Conservation (phyloP, 2,797 vertebrate species). For the Halcyon smyrnensis region DNA sequence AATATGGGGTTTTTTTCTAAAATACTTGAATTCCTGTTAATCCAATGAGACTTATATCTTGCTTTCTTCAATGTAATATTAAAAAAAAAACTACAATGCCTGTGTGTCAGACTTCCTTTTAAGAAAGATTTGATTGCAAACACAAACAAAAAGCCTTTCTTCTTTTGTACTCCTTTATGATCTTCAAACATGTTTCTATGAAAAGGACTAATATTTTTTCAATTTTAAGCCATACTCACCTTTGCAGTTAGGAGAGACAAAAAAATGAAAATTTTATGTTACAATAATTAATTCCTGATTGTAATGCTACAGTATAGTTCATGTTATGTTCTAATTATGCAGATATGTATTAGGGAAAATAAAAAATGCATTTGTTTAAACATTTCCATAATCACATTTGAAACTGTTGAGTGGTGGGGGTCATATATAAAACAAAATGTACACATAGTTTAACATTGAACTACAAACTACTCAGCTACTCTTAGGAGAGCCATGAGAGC, state of each 20-base stretch:
- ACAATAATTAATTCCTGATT: constrained; percentile 75
- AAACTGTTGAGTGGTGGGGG: constrained; percentile 23
- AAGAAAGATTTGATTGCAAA: constrained; percentile 65
- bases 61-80: constrained; percentile 54
- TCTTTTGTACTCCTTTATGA: constrained; percentile 68
- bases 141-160: constrained; percentile 72
- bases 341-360: constrained; percentile 57
- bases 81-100: constrained; percentile 38
- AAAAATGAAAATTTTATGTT: constrained; percentile 47
- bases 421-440: constrained; percentile 19
- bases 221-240: constrained; percentile 59
- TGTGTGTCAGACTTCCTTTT: constrained; percentile 62
- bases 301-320: constrained; percentile 46
- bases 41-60: constrained; percentile 69
- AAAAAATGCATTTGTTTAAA: constrained; percentile 58
- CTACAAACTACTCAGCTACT: neutral
- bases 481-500: neutral
- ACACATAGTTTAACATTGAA: neutral
- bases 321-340: constrained; percentile 29
- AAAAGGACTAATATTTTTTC: constrained; percentile 60
- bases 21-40: constrained; percentile 68
- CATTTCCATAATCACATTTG: constrained; percentile 66
- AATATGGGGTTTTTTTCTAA: constrained; percentile 29
- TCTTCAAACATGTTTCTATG: constrained; percentile 71
- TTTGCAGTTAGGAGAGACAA: constrained; percentile 61